Base-by-base conservation (phyloP, 2,113 vertebrate genomes). In the Ariopsis seemanni region DNA sequence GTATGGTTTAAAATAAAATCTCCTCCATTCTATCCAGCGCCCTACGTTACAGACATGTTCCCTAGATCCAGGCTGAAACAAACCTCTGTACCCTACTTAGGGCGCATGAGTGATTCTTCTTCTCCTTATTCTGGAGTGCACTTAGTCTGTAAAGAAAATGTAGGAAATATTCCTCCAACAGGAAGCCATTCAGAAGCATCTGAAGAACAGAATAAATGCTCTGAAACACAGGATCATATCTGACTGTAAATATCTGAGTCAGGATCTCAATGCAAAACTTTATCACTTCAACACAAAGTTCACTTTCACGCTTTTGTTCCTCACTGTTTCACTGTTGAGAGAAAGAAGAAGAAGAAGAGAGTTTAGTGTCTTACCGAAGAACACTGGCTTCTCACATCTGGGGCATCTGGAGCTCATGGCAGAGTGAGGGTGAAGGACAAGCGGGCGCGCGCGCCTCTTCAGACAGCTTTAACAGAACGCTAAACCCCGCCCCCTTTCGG, bases 301-400 rank as follows among this genome's bases (percentile, higher is more conserved):
- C 69, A 2, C 30, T 14, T 27, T 5, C 5, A 67, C 11, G 12
- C 63, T 11, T 27, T 27, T 30, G 27, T 14, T 7, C 5, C 7
- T 30, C 42, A 42, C 42, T 42, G 42, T 42, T 9, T 30, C 42
- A 42, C 42, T 42, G 42, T 42, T 9, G 8, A 67, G 10, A 4
- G 60, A 9, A 69, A 30, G 14, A 34, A 55, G 15, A 4, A 69
- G 4, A 5, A 55, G 30, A 8, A n/a, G 4, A 48, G 9, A 84
- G 6, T 81, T 27, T 71, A 62, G 25, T 42, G 7, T 17, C 90
- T 89, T 86, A 91, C 90, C 90, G 63, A 91, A 91, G 86, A 86
- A 91, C 48, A 91, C 90, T 12, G 90, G 82, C 60, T 91, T 87
- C 7, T 87, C 87, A 67, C 90, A 91, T 67, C 90, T 77, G 22